Base-by-base conservation (phyloP, 2,113 vertebrate genomes). In the Herpetotheres cachinnans region DNA sequence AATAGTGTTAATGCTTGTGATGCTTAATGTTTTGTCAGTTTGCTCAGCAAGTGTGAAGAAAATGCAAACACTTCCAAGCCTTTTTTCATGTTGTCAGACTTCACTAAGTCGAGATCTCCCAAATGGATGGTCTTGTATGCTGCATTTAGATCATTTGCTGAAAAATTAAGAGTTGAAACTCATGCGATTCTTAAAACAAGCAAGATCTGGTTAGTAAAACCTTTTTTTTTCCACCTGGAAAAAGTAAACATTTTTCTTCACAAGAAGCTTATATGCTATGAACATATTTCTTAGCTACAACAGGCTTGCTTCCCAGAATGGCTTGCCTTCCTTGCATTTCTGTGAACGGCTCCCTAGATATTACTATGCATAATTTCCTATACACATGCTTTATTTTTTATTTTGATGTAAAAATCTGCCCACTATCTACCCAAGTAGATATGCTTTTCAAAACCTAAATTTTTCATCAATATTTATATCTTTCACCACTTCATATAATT, bases 41-140 rank as follows among this genome's bases (percentile, higher is more conserved):
- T 94, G 79, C 82, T 98, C 90, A 98, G 82, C 90, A 96, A 94
- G 79, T 97, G 91, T 96, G 96, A 95, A 90, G 73, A 59, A 95
- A 97, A 93, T 93, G 93, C 97, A 95, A 96, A 95, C 92, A 96
- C 86, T 96, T 95, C 85, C 92, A 91, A 96, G 88, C 82, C 93
- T 97, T 96, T 94, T 95, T 93, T 94, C 91, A 66, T 97, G 91
- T 94, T 96, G 95, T 96, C 95, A 97, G 95, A 94, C 96, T 97
- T 94, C 84, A 80, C 79, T 84, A 82, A 96, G 80, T 59, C 3
- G 50, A 95, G 89, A 92, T 76, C 70, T 97, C 95, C 82, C 93
- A 94, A 97, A 94, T 76, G 79, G 76, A 89, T 95, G 69, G 22
- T 63, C 61, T 73, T 65, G 69, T 81, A 44, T 70, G n/a, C 80